Conservation (phyloP, 1,140 invertebrate species). For the Orchesella cincta region DNA sequence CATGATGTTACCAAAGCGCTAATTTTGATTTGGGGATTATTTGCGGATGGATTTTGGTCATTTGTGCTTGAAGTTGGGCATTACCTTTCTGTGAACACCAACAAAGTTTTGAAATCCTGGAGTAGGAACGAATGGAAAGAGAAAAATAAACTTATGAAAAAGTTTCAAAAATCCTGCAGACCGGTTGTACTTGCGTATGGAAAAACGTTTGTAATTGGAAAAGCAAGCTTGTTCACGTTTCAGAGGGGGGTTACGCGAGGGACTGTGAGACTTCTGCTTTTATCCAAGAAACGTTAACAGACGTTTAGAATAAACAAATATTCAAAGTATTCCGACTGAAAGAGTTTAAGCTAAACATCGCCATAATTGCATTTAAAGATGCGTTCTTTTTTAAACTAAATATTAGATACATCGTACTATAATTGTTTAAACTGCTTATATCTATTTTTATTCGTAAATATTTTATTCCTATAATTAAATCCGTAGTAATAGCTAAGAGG, state of each 20-base stretch:
- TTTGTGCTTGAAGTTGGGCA: not conserved
- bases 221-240: not conserved
- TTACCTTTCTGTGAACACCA: not conserved
- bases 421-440: too few relatives aligned
- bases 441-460: too few relatives aligned
- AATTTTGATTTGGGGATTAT: not conserved
- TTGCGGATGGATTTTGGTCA: not conserved
- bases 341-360: too few relatives aligned
- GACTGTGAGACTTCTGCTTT: not conserved
- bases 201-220: constrained; percentile 13
- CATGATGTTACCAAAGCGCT: not conserved
- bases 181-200: not conserved
- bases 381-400: too few relatives aligned
- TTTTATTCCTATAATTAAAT: too few relatives aligned
- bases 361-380: too few relatives aligned
- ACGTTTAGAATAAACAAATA: too few relatives aligned
- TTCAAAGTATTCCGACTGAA: too few relatives aligned
- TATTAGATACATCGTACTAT: too few relatives aligned
- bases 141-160: not conserved
- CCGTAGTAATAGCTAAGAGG: too few relatives aligned
- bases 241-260: not conserved
- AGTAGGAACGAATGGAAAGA: not conserved
- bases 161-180: not conserved
- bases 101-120: not conserved
- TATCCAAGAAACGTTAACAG: too few relatives aligned